These are phyloP conservation scores for Catharus bicknelli DNA, from an alignment of 2,113 vertebrate species.

Conservation along the genomic window DNA sequence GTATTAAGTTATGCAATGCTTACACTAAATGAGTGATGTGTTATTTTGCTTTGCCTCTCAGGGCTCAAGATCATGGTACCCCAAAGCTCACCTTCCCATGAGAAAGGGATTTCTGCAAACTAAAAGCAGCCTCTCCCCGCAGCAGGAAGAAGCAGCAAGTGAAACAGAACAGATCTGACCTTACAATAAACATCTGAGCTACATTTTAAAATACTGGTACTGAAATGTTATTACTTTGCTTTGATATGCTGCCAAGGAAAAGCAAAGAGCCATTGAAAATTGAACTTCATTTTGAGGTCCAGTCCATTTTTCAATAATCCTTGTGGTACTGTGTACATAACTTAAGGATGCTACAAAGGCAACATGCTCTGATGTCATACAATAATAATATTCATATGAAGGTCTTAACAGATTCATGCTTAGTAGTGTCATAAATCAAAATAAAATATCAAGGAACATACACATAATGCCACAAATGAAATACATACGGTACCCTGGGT, in stretches of 20 bases:
- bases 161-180: conserved; percentile 22
- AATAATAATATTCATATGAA: neutral
- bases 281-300: neutral
- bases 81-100: neutral
- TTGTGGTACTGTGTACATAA: neutral
- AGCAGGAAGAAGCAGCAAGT: conserved; percentile 3
- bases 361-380: neutral
- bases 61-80: neutral
- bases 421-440: neutral
- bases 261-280: neutral
- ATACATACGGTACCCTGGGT: neutral
- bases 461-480: neutral
- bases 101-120: conserved; percentile 10
- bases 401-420: neutral
- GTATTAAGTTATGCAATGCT: neutral
- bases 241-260: conserved; percentile 40
- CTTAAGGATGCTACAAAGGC: neutral
- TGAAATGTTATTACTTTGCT: neutral
- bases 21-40: neutral
- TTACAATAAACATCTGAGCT: conserved; percentile 34
- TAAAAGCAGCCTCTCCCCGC: neutral
- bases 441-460: neutral
- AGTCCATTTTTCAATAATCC: neutral
- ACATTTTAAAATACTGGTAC: conserved; percentile 33
- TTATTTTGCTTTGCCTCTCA: neutral